Conservation (phyloP, 1,140 invertebrate species). For the Pseudobourletiella spinata region DNA sequence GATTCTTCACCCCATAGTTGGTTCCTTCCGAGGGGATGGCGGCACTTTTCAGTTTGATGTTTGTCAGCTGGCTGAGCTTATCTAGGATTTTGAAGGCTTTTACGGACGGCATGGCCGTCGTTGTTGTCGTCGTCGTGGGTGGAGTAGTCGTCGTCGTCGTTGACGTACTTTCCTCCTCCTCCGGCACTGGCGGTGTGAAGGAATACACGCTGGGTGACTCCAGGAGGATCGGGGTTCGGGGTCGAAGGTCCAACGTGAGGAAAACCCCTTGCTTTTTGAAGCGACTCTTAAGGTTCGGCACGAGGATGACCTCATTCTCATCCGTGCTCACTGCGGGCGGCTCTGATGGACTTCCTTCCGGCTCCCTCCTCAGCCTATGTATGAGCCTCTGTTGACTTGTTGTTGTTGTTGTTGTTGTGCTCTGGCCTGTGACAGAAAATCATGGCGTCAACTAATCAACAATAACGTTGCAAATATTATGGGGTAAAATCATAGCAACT, state of each 20-base stretch:
- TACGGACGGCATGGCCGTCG: background rate
- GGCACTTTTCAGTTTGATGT: slow-evolving; percentile 11
- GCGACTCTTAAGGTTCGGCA: slow-evolving; percentile 8
- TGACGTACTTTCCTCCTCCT: background rate
- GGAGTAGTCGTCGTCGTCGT: background rate
- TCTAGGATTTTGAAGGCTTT: slow-evolving; percentile 15
- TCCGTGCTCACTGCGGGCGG: too few species aligned
- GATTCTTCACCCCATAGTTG: background rate
- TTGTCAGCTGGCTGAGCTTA: slow-evolving; percentile 11
- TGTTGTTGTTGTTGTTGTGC: too few species aligned
- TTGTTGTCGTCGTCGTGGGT: background rate
- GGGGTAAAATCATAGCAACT: too few species aligned
- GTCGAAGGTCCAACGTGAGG: slow-evolving; percentile 1
- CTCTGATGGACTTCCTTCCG: too few species aligned
- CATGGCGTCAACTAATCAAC: too few species aligned
- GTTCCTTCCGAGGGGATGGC: background rate
- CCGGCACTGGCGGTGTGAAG: background rate
- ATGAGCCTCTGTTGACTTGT: too few species aligned
- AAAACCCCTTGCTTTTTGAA: background rate
- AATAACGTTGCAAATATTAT: too few species aligned
- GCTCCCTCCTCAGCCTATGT: too few species aligned
- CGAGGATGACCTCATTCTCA: too few species aligned
- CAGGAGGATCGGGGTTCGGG: background rate
- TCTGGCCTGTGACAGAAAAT: too few species aligned
- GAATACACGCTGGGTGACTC: background rate